Percentiles rank a stretch among this genome's conserved stretches.
Evolutionary conservation across 2,797 vertebrate species (phyloP).

Genomic region (Gymnothorax javanicus): DNA sequence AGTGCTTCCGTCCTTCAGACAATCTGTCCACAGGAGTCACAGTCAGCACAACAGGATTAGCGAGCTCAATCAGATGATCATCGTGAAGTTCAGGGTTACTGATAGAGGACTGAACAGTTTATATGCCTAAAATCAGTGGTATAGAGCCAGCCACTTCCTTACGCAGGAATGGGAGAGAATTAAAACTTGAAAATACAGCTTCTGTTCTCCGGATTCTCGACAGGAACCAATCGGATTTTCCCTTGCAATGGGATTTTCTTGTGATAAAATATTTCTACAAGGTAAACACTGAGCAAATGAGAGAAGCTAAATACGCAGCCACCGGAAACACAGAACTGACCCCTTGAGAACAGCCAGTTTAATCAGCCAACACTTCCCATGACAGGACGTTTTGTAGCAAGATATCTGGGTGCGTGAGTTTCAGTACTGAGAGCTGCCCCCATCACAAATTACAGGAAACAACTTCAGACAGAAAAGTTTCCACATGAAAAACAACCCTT

Average conservation of each 20-base stretch:
- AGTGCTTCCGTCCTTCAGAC: conserved; percentile 44
- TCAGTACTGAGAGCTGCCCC: conserved; percentile 42
- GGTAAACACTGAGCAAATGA: conserved; percentile 54
- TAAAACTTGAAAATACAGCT: neutral
- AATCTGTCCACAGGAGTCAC: conserved; percentile 37
- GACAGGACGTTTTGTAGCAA: conserved; percentile 15
- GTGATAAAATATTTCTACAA: conserved; percentile 45
- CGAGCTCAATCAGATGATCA: conserved; percentile 8
- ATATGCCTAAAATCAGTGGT: neutral
- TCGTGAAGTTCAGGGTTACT: conserved; percentile 36
- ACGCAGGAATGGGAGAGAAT: neutral
- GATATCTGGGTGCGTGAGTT: conserved; percentile 1
- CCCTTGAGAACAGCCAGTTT: conserved; percentile 24
- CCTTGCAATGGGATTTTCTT: neutral
- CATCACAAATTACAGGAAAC: conserved; percentile 41
- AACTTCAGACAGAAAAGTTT: conserved; percentile 40
- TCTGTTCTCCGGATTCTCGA: neutral
- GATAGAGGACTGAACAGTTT: conserved; percentile 22
- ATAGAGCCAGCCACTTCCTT: neutral
- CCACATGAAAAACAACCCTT: conserved; percentile 47
- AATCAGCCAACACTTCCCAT: conserved; percentile 7
- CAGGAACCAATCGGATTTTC: neutral
- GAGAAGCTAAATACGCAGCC: conserved; percentile 37
- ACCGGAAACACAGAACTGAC: conserved; percentile 39
- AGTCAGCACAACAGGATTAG: conserved; percentile 30